Evolutionary conservation across 2,888 invertebrate species (phyloP).

Genomic region (Priocnemis perturbator): DNA sequence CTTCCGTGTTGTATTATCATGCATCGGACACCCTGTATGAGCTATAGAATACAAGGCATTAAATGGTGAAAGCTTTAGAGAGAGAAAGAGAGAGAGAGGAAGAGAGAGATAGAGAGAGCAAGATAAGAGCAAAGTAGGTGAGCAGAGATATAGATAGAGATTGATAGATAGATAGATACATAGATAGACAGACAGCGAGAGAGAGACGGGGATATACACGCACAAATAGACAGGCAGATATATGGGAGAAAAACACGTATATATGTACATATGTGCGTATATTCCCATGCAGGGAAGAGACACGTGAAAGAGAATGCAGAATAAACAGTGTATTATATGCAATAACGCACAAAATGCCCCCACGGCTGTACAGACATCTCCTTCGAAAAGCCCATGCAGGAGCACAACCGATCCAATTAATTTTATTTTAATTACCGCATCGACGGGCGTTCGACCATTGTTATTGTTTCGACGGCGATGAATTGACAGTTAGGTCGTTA

Average conservation of each 20-base stretch:
- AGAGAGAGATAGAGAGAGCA: not conserved
- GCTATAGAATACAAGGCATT: too few species aligned
- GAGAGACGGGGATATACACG: slow-evolving; percentile 23
- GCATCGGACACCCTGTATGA: too few species aligned
- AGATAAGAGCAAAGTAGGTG: too few species aligned
- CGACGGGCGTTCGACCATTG: slow-evolving; percentile 60
- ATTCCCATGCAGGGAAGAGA: slow-evolving; percentile 6
- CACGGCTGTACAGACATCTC: slow-evolving; percentile 53
- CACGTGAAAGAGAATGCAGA: slow-evolving; percentile 46
- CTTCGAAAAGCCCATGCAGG: slow-evolving; percentile 49
- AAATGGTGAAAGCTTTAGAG: not conserved
- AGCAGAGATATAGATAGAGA: not conserved
- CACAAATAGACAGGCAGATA: too few species aligned
- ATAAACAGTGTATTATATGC: slow-evolving; percentile 65
- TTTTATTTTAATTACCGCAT: slow-evolving; percentile 70
- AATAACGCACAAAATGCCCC: slow-evolving; percentile 64
- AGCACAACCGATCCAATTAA: slow-evolving; percentile 66
- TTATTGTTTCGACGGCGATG: slow-evolving; percentile 61
- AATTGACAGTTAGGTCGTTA: slow-evolving; percentile 52
- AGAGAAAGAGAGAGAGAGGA: not conserved
- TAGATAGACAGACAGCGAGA: slow-evolving; percentile 18
- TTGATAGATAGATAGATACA: not conserved
- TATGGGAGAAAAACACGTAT: not conserved
- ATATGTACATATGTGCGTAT: too few species aligned
- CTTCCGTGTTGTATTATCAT: too few species aligned